phyloP scores from a whole-genome alignment of 2,797 vertebrate genomes.

The Vultur gryphus region DNA sequence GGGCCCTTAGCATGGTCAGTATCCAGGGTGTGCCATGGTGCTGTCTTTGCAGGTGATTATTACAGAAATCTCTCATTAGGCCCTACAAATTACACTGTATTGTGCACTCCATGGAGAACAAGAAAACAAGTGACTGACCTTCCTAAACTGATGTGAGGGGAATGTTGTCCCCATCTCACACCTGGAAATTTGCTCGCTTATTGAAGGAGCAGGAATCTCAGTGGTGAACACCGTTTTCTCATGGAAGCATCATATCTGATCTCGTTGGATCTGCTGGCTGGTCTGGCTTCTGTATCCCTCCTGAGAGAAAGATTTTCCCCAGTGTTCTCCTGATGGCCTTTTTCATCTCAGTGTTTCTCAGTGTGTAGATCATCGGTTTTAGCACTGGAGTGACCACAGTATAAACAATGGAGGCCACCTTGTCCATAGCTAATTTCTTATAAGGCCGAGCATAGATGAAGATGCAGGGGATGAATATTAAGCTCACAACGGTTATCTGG shows the following conservation, averaged over 20 bases:
- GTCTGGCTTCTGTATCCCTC: neutral
- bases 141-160: neutral
- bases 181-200: neutral
- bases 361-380: neutral
- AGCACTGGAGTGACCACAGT: conserved; percentile 7
- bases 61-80: neutral
- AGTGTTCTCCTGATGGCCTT: conserved; percentile 3
- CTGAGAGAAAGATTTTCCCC: neutral
- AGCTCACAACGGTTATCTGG: conserved; percentile 6
- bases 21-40: neutral
- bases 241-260: neutral
- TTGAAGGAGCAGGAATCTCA: neutral
- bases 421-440: neutral
- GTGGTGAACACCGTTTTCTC: neutral
- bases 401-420: neutral
- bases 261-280: neutral
- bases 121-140: neutral
- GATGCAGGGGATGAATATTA: conserved; percentile 24
- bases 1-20: neutral
- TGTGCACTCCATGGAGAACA: neutral
- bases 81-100: neutral
- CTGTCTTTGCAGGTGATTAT: neutral
- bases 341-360: conserved; percentile 45
- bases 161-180: neutral
- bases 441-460: conserved; percentile 8